A percentile compares a stretch with the other conserved stretches of the same genome.
Evolutionary conservation across 2,113 vertebrate species (phyloP).

Genomic region (Phyllostomus hastatus): DNA sequence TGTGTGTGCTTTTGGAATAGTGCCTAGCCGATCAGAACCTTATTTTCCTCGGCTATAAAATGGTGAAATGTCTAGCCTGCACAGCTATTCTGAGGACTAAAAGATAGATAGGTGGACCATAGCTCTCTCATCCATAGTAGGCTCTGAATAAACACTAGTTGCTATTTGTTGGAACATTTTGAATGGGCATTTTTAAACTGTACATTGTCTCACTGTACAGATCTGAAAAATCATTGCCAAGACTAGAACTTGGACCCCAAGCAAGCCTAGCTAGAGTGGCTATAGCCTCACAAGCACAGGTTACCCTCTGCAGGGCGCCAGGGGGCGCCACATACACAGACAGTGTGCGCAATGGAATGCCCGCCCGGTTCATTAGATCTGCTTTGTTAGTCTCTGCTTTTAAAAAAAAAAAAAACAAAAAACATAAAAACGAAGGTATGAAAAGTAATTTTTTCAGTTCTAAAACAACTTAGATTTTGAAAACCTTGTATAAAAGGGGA

Average conservation of each 20-base stretch:
- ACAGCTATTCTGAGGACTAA: neutral
- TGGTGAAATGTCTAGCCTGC: neutral
- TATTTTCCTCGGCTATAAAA: neutral
- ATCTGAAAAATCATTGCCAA: neutral
- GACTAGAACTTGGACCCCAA: neutral
- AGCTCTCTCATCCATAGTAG: neutral
- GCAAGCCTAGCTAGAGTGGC: neutral
- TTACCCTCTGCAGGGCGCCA: fast-evolving
- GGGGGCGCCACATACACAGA: fast-evolving
- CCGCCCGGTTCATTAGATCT: neutral
- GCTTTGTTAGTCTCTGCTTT: neutral
- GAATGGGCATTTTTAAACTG: neutral
- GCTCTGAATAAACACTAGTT: neutral
- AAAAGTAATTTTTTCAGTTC: neutral
- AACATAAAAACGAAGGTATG: neutral
- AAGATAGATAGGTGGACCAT: neutral
- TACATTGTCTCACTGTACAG: no score
- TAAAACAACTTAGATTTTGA: neutral
- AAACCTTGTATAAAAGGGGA: neutral
- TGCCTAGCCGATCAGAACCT: neutral
- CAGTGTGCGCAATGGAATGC: fast-evolving
- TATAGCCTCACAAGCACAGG: neutral
- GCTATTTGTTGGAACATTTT: neutral
- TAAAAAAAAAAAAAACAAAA: no score
- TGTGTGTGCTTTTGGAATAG: neutral